Evolutionary conservation across 2,888 invertebrate genomes (phyloP), one percentile per base, ranked within the genome.

Genomic region (Rhaphigaster nebulosa): DNA sequence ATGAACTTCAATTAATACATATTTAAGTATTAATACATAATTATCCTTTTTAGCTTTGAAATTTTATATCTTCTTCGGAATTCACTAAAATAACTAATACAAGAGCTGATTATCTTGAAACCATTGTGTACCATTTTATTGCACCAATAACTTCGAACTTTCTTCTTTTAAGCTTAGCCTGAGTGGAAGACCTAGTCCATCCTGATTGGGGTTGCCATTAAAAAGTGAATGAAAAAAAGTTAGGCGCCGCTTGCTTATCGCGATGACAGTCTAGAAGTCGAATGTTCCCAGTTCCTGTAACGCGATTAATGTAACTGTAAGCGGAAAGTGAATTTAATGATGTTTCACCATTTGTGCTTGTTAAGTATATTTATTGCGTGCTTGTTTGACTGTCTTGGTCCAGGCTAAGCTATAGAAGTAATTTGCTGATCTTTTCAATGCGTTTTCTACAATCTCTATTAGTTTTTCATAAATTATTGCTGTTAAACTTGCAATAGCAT

Each of bases 131-230:
- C 20, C 70, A 76, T 38, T 76, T 76, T 76, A 76, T 76, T 76
- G 20, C 15, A 20, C 70, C 20, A 6, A 76, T 76, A 76, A 20
- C 70, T 38, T 8, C 23, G 0, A 76, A 20, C 38, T 76, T 34
- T 38, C 70, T 38, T 38, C 34, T 76, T 76, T 76, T 38, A 76
- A 20, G 38, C 1, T 20, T n/a, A 23, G 26, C 41, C n/a, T 84
- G 84, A 84, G 45, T 84, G 84, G 84, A 84, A 45, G 45, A 50
- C n/a, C 84, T 50, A n/a, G 84, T 84, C 84, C 84, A n/a, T 0
- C 45, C 26, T 84, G 84, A 84, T 84, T 84, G 15, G 41, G 45
- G 45, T 50, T 26, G 45, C 45, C n/a, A n/a, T 84, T 84, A 45
- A 84, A 84, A 84, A 84, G 45, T n/a, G 13, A 13, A 45, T 15